Evolutionary conservation across 2,797 vertebrate species (phyloP).

Genomic region (Salarias fasciatus): DNA sequence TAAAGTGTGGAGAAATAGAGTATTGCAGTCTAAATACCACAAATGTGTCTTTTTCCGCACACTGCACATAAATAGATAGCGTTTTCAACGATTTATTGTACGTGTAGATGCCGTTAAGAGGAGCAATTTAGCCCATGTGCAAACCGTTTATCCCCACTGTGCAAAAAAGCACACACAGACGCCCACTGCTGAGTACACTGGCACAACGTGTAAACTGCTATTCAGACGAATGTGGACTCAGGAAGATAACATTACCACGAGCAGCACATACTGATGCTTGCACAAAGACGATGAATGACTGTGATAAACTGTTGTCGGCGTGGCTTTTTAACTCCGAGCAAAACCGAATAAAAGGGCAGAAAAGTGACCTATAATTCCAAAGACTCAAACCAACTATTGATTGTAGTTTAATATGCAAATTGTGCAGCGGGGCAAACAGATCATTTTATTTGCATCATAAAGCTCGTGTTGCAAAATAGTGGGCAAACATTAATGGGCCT

Average conservation of each 20-base stretch:
- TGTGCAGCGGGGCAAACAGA: not conserved
- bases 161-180: constrained; percentile 11
- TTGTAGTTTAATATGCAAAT: constrained; percentile 27
- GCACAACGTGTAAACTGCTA: constrained; percentile 25
- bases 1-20: constrained; percentile 20
- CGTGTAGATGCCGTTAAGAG: constrained; percentile 19
- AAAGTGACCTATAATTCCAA: not conserved
- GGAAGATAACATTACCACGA: constrained; percentile 17
- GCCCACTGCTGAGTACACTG: not conserved
- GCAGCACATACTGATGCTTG: not conserved
- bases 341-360: constrained; percentile 16
- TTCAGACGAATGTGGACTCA: constrained; percentile 28
- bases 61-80: constrained; percentile 19
- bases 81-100: constrained; percentile 36
- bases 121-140: constrained; percentile 18
- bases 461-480: constrained; percentile 6
- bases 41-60: not conserved
- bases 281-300: constrained; percentile 12
- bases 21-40: constrained; percentile 24
- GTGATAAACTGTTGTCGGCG: constrained; percentile 7
- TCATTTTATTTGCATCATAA: constrained; percentile 8
- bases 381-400: constrained; percentile 2
- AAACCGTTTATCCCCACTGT: constrained; percentile 21
- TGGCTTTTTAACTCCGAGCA: not conserved
- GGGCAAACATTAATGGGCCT: not conserved